Evolutionary conservation across 1,140 invertebrate species (phyloP), one percentile per base, ranked within the genome.

Genomic region (Brachystomella parvula): DNA sequence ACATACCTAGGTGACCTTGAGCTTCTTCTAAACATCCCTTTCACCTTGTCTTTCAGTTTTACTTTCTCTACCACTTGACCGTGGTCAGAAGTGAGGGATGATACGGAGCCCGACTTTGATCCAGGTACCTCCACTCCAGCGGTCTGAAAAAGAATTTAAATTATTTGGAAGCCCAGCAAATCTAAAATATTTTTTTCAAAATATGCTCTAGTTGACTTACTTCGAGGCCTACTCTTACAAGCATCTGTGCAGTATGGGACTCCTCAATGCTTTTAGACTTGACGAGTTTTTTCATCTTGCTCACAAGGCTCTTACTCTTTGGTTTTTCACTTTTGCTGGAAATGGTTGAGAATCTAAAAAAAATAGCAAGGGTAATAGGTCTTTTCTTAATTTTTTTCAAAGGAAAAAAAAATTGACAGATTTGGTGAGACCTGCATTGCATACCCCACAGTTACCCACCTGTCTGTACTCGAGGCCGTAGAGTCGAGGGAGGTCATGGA

Each of bases 291-390:
- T 87, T 89, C 59, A 94, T 78, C 79, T 92, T 92, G 30, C 87
- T 87, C 74, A 92, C 89, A 53, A 93, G 77, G 35, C 89, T 84
- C 76, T 88, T 88, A 76, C 87, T 87, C 76, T 90, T 89, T 76
- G 89, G 89, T 72, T 90, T 90, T 73, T 92, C 90, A 76, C 89
- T 92, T 75, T 90, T 89, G 0, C 88, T 88, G 3, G 90, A 93
- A 24, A 88, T 88, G 49, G 85, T 87, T 0, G 89, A 92, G 59
- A 91, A 78, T 56, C 89, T 76, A 61, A 24, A 53, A 24, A 64
- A 21, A 47, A 64, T 24, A 61, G 28, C 32, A 62, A 44, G 6
- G 53, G 21, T 57, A 15, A 29, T 9, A 44, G n/a, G 39, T n/a
- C 9, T 12, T 44, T 44, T 44, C 30, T 33, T 30, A 53, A 58